A percentile compares a stretch with the other conserved stretches of the same genome.
Evolutionary conservation across 2,113 vertebrate genomes (phyloP).

Genomic region (Plotosus lineatus): DNA sequence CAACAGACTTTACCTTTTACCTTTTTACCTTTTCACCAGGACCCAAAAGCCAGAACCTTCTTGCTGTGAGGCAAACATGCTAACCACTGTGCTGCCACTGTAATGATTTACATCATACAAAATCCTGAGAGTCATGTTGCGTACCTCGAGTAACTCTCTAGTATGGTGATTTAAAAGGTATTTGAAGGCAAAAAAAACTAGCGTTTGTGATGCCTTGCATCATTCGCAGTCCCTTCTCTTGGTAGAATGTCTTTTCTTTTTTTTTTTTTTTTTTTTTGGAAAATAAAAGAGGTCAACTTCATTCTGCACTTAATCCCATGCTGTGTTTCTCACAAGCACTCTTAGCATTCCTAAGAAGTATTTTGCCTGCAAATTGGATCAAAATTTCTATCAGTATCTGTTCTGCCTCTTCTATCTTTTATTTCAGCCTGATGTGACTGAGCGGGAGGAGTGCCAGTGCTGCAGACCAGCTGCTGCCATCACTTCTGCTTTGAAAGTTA

Average conservation of each 20-base stretch:
- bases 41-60: too few relatives aligned
- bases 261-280: conserved; percentile 4
- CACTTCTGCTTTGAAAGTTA: conserved; percentile 28
- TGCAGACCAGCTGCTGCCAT: conserved; percentile 27
- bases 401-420: conserved; percentile 62
- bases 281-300: conserved; percentile 24
- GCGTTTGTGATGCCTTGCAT: neutral
- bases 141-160: neutral
- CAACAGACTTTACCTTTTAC: too few relatives aligned
- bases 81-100: too few relatives aligned
- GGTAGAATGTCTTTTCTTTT: too few relatives aligned
- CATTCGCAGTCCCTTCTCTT: neutral
- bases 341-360: conserved; percentile 1
- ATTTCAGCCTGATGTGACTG: conserved; percentile 63
- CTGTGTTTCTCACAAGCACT: conserved; percentile 12
- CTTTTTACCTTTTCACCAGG: too few relatives aligned
- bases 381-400: conserved; percentile 54
- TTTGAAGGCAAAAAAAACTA: neutral
- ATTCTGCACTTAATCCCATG: conserved; percentile 19
- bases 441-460: conserved; percentile 33
- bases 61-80: too few relatives aligned
- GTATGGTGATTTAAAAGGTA: conserved; percentile 11
- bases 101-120: neutral
- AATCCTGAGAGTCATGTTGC: neutral
- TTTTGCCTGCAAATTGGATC: conserved; percentile 32